Evolutionary conservation across 92 coral and sea anemone genomes (phyloP).

Genomic region (Porites rus): DNA sequence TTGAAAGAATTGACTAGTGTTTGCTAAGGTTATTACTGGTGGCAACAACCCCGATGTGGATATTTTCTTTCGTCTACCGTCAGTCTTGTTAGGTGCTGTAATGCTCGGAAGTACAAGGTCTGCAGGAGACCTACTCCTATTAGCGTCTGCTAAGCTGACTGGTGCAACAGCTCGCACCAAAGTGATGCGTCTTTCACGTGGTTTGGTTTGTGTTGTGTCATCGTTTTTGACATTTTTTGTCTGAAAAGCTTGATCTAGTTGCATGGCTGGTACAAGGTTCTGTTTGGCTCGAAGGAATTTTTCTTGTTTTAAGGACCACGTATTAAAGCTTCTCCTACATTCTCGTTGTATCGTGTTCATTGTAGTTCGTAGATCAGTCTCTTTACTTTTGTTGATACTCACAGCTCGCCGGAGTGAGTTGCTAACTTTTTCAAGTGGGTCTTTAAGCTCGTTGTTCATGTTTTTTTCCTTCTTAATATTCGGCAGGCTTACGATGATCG

Average conservation of each 20-base stretch:
- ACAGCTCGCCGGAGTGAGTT: constrained; percentile 91
- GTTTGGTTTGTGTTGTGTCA: neutral
- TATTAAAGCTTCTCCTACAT: constrained; percentile 73
- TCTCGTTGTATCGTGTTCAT: constrained; percentile 88
- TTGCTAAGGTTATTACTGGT: constrained; percentile 40
- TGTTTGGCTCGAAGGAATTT: constrained; percentile 85
- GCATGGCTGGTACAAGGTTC: constrained; percentile 69
- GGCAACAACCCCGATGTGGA: constrained; percentile 1
- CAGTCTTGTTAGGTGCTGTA: neutral
- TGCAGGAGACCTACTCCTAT: constrained; percentile 32
- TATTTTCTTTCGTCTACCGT: constrained; percentile 2
- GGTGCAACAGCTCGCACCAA: constrained; percentile 60
- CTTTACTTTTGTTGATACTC: constrained; percentile 83
- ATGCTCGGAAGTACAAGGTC: constrained; percentile 20
- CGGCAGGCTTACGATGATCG: too few species aligned
- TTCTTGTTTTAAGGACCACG: constrained; percentile 86
- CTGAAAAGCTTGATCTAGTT: constrained; percentile 6
- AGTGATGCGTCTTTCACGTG: constrained; percentile 40
- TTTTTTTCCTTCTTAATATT: neutral
- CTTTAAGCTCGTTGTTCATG: constrained; percentile 85
- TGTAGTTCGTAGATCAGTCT: constrained; percentile 78
- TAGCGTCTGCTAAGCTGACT: constrained; percentile 30
- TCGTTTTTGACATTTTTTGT: neutral
- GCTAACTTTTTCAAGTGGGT: constrained; percentile 87
- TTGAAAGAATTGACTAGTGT: constrained; percentile 29